Conservation (phyloP, 2,113 vertebrate genomes). For the Piaya cayana region DNA sequence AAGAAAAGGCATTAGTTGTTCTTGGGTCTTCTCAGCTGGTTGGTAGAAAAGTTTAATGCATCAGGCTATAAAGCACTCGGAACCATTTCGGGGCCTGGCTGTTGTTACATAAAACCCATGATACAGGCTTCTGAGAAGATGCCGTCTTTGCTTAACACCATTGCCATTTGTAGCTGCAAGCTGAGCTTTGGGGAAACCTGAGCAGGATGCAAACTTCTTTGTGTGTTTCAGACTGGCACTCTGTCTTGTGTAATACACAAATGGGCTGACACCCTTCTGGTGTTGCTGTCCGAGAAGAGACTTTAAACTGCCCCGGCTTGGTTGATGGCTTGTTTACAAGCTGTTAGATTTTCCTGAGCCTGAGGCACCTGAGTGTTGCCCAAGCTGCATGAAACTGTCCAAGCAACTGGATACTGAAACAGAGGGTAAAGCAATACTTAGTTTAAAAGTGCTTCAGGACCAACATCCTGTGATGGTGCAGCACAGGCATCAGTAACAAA, state of each 20-base stretch:
- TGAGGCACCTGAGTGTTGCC: background rate
- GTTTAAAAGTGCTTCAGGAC: background rate
- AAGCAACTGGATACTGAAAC: background rate
- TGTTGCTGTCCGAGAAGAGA: background rate
- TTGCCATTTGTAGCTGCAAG: background rate
- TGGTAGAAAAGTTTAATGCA: background rate
- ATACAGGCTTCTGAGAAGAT: background rate
- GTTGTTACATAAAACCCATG: fast-evolving
- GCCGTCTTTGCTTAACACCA: background rate
- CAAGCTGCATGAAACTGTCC: background rate
- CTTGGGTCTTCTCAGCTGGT: background rate
- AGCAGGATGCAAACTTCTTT: fast-evolving
- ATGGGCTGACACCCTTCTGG: background rate
- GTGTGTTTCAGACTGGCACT: background rate
- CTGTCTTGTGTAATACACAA: too few species aligned
- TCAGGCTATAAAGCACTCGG: background rate
- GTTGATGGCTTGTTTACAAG: background rate
- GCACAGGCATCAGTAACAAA: background rate
- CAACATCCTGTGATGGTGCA: background rate
- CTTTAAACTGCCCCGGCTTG: background rate
- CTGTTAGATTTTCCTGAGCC: background rate
- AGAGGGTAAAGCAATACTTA: background rate
- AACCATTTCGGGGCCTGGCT: background rate
- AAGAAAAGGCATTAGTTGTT: background rate
- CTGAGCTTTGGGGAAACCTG: background rate